Evolutionary conservation across 2,888 invertebrate genomes (phyloP), one percentile per base, ranked within the genome.

Genomic region (Metalampra italica): DNA sequence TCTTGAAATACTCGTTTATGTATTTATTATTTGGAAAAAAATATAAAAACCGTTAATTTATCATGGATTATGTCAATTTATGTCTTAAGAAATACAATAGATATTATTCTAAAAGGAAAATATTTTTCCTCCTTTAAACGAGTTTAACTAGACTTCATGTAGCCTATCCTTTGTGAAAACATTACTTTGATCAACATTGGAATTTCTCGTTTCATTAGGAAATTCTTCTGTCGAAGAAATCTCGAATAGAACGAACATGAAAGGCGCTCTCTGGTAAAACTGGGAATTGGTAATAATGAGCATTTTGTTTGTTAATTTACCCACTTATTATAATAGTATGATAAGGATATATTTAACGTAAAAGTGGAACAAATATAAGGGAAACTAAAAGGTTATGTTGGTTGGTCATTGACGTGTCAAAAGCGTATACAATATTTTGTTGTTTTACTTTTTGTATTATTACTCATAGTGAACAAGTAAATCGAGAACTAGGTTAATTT

Each of bases 401-500:
- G 22, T 22, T 22, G 22, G 22, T 22, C 22, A 22, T 22, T 22
- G 22, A 22, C 22, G 22, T 2, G 22, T 22, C 22, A 3, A 2
- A 22, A 3, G 22, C 3, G 22, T 3, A 22, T 22, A 22, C 2
- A 22, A 5, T 5, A 22, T 22, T 22, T 22, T 22, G 2, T n/a
- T n/a, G 2, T 3, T 22, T 22, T 22, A 22, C 5, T 22, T n/a
- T n/a, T n/a, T n/a, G n/a, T n/a, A n/a, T n/a, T n/a, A n/a, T n/a
- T n/a, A 22, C 2, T 3, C 3, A 9, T 34, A 43, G 12, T 13
- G 12, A 12, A 22, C 22, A 22, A n/a, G n/a, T n/a, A n/a, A n/a
- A 22, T 22, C 22, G 54, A 53, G 68, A 78, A 76, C 58, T 80
- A 68, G 78, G 77, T 76, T 76, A 73, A 71, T 66, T 65, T 60